phyloP scores from a whole-genome alignment of 2,888 invertebrate species.

The Desoria tigrina region DNA sequence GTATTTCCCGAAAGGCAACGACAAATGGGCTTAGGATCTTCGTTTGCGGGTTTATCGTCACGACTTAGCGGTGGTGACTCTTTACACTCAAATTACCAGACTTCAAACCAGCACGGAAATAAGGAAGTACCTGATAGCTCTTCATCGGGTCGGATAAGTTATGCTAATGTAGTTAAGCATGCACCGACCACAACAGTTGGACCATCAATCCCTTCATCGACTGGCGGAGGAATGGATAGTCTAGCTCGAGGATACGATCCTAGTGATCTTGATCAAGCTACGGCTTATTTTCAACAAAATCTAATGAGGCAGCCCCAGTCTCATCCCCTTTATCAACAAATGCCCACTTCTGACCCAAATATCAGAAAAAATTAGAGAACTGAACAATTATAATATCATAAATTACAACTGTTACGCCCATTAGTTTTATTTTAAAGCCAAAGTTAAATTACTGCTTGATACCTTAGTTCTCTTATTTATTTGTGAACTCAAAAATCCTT shows the following conservation, averaged over 20 bases:
- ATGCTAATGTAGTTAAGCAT: slow-evolving; percentile 49
- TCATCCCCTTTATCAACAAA: neutral
- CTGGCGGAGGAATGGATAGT: neutral
- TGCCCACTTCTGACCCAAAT: neutral
- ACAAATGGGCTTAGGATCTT: too few species aligned
- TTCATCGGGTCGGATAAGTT: slow-evolving; percentile 37
- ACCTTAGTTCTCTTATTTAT: too few species aligned
- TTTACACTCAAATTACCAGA: too few species aligned
- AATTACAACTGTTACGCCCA: too few species aligned
- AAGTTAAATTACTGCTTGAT: too few species aligned
- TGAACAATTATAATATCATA: too few species aligned
- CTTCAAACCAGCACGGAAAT: neutral
- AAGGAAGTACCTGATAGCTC: slow-evolving; percentile 3
- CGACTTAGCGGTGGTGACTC: slow-evolving; percentile 32
- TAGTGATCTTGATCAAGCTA: neutral
- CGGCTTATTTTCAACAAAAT: neutral
- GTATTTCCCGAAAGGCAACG: too few species aligned
- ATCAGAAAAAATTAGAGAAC: too few species aligned
- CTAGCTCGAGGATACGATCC: slow-evolving; percentile 12
- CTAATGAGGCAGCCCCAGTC: slow-evolving; percentile 21
- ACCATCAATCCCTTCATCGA: neutral
- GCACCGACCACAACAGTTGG: slow-evolving; percentile 33
- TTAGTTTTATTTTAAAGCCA: too few species aligned
- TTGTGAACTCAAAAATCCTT: too few species aligned
- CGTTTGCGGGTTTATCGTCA: slow-evolving; percentile 28